Conservation (phyloP, 2,888 invertebrate genomes). For the Siphonodentalium dalli region DNA sequence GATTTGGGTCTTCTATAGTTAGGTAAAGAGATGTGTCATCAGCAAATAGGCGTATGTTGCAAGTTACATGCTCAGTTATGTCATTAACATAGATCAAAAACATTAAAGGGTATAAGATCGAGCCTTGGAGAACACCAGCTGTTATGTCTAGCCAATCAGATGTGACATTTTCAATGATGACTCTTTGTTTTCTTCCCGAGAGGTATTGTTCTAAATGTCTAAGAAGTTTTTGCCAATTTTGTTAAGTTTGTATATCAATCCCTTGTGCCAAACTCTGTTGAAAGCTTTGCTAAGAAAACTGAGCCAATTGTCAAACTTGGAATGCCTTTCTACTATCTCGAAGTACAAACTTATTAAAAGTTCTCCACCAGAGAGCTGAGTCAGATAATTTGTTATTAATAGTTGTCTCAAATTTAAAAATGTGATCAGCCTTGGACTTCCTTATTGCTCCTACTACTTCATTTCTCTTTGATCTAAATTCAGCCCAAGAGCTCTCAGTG, state of each 20-base stretch:
- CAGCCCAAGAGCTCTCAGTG: no score
- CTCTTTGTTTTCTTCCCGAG: conserved; percentile 5
- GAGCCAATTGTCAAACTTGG: no score
- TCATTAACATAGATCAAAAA: conserved; percentile 11
- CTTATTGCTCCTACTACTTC: no score
- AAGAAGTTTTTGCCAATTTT: neutral
- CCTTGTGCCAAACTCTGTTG: conserved; percentile 19
- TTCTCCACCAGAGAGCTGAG: no score
- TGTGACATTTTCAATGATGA: neutral
- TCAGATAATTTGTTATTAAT: no score
- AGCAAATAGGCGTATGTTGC: conserved; percentile 8
- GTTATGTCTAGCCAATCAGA: neutral
- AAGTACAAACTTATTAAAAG: no score
- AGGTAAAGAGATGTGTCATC: conserved; percentile 9
- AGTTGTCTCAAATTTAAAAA: no score
- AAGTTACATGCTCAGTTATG: neutral
- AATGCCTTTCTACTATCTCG: no score
- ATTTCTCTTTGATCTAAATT: no score
- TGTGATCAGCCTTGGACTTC: no score
- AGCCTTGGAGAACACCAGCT: conserved; percentile 12
- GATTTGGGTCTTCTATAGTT: no score
- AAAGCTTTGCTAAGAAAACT: conserved; percentile 24
- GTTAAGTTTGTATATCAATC: conserved; percentile 8
- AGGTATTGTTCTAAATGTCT: conserved; percentile 1
- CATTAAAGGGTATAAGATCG: conserved; percentile 1